Conservation (phyloP, 2,888 invertebrate species). For the Endomychus coccineus region DNA sequence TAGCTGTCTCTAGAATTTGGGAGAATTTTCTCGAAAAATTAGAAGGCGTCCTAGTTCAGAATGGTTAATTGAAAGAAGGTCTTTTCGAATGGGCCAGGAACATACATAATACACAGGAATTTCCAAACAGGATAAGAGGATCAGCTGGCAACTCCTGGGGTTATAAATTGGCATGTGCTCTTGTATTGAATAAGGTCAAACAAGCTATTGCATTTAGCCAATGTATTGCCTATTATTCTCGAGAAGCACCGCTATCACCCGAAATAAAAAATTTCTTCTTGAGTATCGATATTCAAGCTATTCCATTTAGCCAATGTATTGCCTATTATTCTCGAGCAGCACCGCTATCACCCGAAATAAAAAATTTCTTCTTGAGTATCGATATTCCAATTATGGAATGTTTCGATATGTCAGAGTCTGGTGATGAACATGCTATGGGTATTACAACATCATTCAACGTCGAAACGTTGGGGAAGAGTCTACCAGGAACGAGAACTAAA, state of each 20-base stretch:
- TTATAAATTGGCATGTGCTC: constrained; percentile 67
- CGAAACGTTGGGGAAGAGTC: constrained; percentile 63
- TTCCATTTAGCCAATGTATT: no score
- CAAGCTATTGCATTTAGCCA: constrained; percentile 69
- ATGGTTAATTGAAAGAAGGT: constrained; percentile 62
- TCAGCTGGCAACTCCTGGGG: no score
- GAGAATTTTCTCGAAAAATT: constrained; percentile 90
- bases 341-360: constrained; percentile 73
- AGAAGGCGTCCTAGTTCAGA: constrained; percentile 62
- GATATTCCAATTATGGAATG: constrained; percentile 78
- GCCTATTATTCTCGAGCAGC: constrained; percentile 75
- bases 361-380: constrained; percentile 81
- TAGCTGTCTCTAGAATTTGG: constrained; percentile 88
- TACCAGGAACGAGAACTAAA: constrained; percentile 64
- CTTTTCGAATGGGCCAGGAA: constrained; percentile 74
- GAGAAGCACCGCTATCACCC: constrained; percentile 78
- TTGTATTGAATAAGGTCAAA: constrained; percentile 75
- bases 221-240: constrained; percentile 61
- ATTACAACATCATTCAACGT: constrained; percentile 51
- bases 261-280: constrained; percentile 85
- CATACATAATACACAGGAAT: no score
- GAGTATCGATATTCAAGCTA: constrained; percentile 74
- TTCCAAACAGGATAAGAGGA: no score
- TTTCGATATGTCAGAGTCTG: constrained; percentile 83
- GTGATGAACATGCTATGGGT: constrained; percentile 71